A percentile compares a stretch with the other conserved stretches of the same genome.
phyloP scores from a whole-genome alignment of 2,797 vertebrate species.

The Thripadectes ignobilis region DNA sequence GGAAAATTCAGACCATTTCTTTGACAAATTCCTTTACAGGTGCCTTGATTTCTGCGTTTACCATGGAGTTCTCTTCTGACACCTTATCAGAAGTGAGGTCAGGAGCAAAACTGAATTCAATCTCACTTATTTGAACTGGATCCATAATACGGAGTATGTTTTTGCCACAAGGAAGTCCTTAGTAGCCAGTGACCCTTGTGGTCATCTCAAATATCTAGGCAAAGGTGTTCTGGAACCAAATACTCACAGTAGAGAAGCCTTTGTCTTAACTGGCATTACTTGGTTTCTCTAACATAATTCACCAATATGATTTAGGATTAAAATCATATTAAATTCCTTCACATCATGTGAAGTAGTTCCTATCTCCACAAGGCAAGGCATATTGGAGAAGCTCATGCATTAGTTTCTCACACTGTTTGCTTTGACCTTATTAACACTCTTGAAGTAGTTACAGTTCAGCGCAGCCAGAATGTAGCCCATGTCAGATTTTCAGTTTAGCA shows the following conservation, averaged over 20 bases:
- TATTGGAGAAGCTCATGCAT: not conserved
- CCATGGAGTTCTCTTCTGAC: not conserved
- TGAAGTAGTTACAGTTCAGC: not conserved
- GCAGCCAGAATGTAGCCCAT: not conserved
- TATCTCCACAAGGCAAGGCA: not conserved
- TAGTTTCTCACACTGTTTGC: not conserved
- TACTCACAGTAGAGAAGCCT: not conserved
- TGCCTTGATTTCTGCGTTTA: not conserved
- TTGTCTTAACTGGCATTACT: not conserved
- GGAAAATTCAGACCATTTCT: not conserved
- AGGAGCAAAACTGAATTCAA: not conserved
- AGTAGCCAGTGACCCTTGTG: not conserved
- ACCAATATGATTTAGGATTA: not conserved
- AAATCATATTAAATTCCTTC: not conserved
- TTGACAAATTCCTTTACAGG: not conserved
- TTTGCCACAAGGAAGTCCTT: not conserved
- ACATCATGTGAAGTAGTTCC: not conserved
- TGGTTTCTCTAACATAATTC: not conserved
- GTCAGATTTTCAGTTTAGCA: constrained; percentile 4
- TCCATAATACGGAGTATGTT: not conserved
- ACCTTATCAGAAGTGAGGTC: not conserved
- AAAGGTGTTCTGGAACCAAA: not conserved
- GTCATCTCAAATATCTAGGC: not conserved
- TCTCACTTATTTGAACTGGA: not conserved
- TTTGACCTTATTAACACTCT: constrained; percentile 27